Base-by-base conservation (phyloP, 2,113 vertebrate species). In the Calcarius ornatus region DNA sequence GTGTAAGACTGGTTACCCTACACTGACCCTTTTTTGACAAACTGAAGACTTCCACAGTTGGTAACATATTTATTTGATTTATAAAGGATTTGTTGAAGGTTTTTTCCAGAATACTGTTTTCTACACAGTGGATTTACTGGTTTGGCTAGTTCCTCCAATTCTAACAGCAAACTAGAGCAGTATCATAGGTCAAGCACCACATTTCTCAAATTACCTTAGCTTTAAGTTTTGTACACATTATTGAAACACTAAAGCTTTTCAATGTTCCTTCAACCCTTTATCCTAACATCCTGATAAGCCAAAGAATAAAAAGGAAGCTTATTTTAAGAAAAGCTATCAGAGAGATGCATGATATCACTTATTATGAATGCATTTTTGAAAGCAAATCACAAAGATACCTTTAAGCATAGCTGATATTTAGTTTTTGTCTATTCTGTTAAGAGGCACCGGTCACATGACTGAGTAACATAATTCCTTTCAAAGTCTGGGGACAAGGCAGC, bases 61-160 rank as follows among this genome's bases (percentile, higher is more conserved):
- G 61, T 65, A 79, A 56, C 9, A 13, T 22, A 63, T 47, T 80
- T 76, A 33, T 57, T 87, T 76, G 9, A 80, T 82, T 90, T 86
- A 33, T 45, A 28, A 80, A 95, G 33, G 53, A 57, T 80, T 76
- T 69, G 17, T 57, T 80, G 13, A 91, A 81, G 23, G 10, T 27
- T 22, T 72, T 43, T 63, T 60, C 45, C 63, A 80, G 50, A 90
- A 57, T 42, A 60, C 59, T 50, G 17, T 86, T 92, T 88, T 81
- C 50, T 78, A 57, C 68, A 76, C 59, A 86, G 90, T 66, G 43
- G 94, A 94, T 95, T 92, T 88, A 93, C 92, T 90, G 90, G 96
- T 96, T 94, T 94, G 64, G 68, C 86, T 88, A 83, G 92, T 94
- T 95, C 82, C 50, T 65, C 56, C 3, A 18, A 96, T 83, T 82